A percentile compares a stretch with the other conserved stretches of the same genome.
Conservation (phyloP, 92 coral and sea anemone species). For the Porites rus region DNA sequence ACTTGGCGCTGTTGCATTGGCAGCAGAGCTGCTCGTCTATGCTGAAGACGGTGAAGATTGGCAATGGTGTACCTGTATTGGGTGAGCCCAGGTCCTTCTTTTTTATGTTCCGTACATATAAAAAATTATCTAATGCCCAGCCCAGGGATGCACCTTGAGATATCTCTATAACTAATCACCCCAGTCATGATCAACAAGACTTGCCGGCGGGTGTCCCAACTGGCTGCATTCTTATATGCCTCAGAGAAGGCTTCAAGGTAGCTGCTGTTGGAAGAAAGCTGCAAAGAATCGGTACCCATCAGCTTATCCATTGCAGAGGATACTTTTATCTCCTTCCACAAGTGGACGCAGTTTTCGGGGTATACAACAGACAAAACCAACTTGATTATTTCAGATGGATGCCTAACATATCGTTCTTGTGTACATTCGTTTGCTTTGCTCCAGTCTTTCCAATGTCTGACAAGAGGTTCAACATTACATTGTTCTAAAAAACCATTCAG, state of each 20-base stretch:
- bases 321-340: slow-evolving; percentile 30
- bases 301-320: slow-evolving; percentile 26
- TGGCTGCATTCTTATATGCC: neutral
- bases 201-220: neutral
- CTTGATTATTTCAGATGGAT: slow-evolving; percentile 29
- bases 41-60: too few relatives aligned
- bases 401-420: neutral
- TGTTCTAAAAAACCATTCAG: slow-evolving; percentile 22
- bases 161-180: neutral
- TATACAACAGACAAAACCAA: slow-evolving; percentile 37
- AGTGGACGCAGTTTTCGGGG: slow-evolving; percentile 24
- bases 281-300: slow-evolving; percentile 25
- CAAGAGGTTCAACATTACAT: slow-evolving; percentile 21
- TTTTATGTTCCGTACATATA: too few relatives aligned
- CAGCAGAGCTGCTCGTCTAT: too few relatives aligned
- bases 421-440: slow-evolving; percentile 42
- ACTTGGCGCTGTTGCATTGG: too few relatives aligned
- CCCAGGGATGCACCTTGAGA: neutral
- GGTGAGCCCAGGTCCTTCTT: too few relatives aligned
- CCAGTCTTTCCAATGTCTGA: neutral
- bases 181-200: neutral
- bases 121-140: too few relatives aligned
- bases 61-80: too few relatives aligned
- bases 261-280: neutral
- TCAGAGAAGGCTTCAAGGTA: neutral